Percentiles rank a stretch among this genome's conserved stretches.
These are phyloP conservation scores for Heliconius hortense DNA, from an alignment of 2,888 invertebrate genomes.

Conservation along the genomic window DNA sequence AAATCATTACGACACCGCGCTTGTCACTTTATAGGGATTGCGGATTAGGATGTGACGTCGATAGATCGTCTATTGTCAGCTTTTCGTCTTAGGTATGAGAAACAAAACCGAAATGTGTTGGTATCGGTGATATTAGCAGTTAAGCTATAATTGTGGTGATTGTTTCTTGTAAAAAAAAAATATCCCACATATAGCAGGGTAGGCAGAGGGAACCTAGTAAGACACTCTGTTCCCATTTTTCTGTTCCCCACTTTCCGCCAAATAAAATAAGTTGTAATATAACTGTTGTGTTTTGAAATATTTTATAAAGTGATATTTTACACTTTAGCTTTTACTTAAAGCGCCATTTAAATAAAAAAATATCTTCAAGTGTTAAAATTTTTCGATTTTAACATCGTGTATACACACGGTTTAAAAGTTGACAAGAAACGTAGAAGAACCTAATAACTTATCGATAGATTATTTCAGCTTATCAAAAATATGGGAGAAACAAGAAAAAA, in stretches of 20 bases:
- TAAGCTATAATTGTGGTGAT: too few relatives aligned
- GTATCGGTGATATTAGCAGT: neutral
- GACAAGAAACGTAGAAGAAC: neutral
- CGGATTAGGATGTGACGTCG: constrained; percentile 44
- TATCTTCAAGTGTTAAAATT: too few relatives aligned
- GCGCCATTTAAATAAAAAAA: too few relatives aligned
- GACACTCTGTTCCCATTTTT: too few relatives aligned
- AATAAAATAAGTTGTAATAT: too few relatives aligned
- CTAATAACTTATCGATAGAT: neutral
- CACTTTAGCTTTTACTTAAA: neutral
- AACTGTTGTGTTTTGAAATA: too few relatives aligned
- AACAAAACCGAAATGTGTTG: constrained; percentile 8
- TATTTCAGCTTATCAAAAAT: neutral
- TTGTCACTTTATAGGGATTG: constrained; percentile 65
- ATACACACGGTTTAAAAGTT: neutral
- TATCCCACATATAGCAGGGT: too few relatives aligned
- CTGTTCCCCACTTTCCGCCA: neutral
- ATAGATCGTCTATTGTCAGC: constrained; percentile 41
- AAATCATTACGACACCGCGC: constrained; percentile 79
- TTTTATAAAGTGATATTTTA: neutral
- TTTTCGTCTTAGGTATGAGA: constrained; percentile 28
- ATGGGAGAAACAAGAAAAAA: neutral
- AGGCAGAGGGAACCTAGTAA: neutral
- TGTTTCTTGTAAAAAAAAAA: neutral
- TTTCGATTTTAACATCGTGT: neutral